Evolutionary conservation across 2,797 vertebrate species (phyloP).

Genomic region (Poeciliopsis gracilis): DNA sequence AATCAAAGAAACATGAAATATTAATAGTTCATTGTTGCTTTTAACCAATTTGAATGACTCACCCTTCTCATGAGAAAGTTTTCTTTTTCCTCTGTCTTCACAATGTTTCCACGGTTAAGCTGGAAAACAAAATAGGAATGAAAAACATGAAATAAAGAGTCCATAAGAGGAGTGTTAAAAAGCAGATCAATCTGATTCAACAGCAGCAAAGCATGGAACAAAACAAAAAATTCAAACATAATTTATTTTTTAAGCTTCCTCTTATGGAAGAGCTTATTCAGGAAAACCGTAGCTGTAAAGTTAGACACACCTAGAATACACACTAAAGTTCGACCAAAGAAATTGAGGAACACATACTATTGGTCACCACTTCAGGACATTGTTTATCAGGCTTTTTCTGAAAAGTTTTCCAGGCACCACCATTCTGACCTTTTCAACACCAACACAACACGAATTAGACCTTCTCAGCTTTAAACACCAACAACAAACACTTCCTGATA

Average conservation of each 20-base stretch:
- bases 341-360: slow-evolving; percentile 10
- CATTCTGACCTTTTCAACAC: background rate
- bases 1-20: background rate
- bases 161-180: background rate
- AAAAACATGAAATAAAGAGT: slow-evolving; percentile 15
- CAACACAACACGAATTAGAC: background rate
- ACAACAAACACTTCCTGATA: background rate
- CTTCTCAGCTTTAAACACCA: background rate
- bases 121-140: slow-evolving; percentile 4
- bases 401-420: background rate
- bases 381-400: background rate
- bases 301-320: slow-evolving; percentile 64
- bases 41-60: slow-evolving; percentile 16
- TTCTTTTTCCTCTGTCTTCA: background rate
- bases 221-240: slow-evolving; percentile 1
- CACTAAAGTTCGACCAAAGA: slow-evolving; percentile 37
- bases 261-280: slow-evolving; percentile 1
- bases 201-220: background rate
- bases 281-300: slow-evolving; percentile 78
- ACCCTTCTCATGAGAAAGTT: slow-evolving; percentile 23
- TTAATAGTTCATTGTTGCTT: background rate
- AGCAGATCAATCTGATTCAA: background rate
- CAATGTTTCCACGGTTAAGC: background rate
- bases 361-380: background rate
- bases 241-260: background rate